Conservation (phyloP, 2,797 vertebrate genomes). For the Anguilla pacifica region DNA sequence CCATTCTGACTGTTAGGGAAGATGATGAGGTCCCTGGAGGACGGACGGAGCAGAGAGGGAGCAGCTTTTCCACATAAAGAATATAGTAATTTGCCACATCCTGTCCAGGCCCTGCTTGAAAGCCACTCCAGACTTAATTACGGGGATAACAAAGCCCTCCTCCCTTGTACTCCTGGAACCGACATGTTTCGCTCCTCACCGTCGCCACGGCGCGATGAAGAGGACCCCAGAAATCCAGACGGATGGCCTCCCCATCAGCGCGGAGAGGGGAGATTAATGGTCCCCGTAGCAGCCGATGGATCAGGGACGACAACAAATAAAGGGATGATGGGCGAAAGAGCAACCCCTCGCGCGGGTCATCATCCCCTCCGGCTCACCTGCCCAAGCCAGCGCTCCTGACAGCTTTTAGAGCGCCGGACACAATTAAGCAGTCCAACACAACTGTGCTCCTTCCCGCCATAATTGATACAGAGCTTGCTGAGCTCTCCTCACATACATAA, state of each 20-base stretch:
- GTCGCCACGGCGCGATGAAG: conserved; percentile 37
- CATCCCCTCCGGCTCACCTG: conserved; percentile 65
- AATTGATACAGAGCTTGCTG: conserved; percentile 19
- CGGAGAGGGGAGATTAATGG: conserved; percentile 60
- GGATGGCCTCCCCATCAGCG: conserved; percentile 61
- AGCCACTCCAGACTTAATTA: conserved; percentile 89
- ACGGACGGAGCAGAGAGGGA: conserved; percentile 79
- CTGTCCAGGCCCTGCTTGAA: conserved; percentile 78
- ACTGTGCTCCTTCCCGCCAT: conserved; percentile 35
- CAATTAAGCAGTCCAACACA: conserved; percentile 43
- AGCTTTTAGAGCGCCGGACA: conserved; percentile 52
- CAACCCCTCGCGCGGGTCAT: conserved; percentile 59
- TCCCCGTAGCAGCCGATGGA: conserved; percentile 56
- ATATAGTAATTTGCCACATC: conserved; percentile 86
- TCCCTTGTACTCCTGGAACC: conserved; percentile 65
- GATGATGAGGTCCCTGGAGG: conserved; percentile 91
- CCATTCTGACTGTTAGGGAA: conserved; percentile 95
- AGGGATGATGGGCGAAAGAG: conserved; percentile 64
- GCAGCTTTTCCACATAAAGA: conserved; percentile 85
- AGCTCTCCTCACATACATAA: conserved; percentile 35
- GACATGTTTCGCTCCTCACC: conserved; percentile 37
- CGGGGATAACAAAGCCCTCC: conserved; percentile 81
- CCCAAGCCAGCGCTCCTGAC: conserved; percentile 64
- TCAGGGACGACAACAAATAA: conserved; percentile 60
- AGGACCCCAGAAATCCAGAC: conserved; percentile 53